Conservation (phyloP, 1,140 invertebrate species). For the Anthonomus grandis region DNA sequence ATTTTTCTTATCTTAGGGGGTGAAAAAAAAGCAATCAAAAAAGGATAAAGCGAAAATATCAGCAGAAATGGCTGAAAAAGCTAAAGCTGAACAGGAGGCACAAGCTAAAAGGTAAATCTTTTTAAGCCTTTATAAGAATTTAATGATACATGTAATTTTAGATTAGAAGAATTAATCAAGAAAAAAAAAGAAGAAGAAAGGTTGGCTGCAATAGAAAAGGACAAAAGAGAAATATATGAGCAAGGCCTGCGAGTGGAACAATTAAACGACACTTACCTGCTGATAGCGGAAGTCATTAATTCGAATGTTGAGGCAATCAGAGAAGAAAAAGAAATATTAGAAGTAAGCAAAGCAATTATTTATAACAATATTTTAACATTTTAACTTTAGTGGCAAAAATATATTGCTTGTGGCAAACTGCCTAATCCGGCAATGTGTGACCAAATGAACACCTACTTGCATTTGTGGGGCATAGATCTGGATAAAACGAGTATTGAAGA, state of each 20-base stretch:
- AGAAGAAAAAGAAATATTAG: conserved; percentile 19
- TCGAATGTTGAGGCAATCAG: conserved; percentile 4
- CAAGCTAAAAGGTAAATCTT: conserved; percentile 32
- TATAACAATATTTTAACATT: neutral
- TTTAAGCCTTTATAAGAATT: neutral
- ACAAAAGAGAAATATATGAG: conserved; percentile 37
- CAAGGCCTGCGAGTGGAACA: conserved; percentile 35
- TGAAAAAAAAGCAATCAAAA: conserved; percentile 48
- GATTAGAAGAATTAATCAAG: conserved; percentile 27
- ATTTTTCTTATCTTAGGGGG: conserved; percentile 21
- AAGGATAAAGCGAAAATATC: conserved; percentile 50
- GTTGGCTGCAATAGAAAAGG: conserved; percentile 33
- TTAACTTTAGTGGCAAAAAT: conserved; percentile 56
- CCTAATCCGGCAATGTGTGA: conserved; percentile 57
- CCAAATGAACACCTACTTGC: conserved; percentile 61
- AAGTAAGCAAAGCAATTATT: conserved; percentile 10
- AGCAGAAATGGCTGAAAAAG: conserved; percentile 49
- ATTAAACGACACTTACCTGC: conserved; percentile 16
- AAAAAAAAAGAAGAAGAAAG: conserved; percentile 28
- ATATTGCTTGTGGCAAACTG: conserved; percentile 61
- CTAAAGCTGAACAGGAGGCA: conserved; percentile 49
- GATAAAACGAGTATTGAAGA: conserved; percentile 49
- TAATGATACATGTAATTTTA: too few species aligned
- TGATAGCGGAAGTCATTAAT: conserved; percentile 24
- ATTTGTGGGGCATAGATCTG: conserved; percentile 56